Conservation (phyloP, 2,888 invertebrate genomes). For the Tetanocera ferruginea region DNA sequence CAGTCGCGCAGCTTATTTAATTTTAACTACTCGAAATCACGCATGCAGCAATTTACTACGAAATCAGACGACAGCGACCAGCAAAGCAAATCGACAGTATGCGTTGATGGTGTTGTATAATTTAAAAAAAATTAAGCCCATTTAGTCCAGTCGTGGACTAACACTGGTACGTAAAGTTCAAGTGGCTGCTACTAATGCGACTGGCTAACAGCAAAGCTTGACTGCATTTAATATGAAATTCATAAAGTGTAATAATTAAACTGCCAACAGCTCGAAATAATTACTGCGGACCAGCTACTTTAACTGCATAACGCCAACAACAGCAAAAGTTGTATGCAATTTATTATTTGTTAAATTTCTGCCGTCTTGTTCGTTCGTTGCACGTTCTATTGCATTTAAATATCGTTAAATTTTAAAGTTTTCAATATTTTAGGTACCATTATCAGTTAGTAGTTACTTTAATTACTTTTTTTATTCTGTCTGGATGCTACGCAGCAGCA, state of each 20-base stretch:
- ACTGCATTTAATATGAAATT: not conserved
- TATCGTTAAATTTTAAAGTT: not conserved
- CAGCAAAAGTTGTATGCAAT: conserved; percentile 16
- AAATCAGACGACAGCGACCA: conserved; percentile 15
- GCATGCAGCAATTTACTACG: conserved; percentile 25
- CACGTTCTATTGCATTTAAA: conserved; percentile 2
- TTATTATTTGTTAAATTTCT: conserved; percentile 10
- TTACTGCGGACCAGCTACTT: conserved; percentile 3
- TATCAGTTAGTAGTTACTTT: conserved; percentile 27
- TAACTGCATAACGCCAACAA: conserved; percentile 31
- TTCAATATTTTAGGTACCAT: not conserved
- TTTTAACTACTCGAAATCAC: conserved; percentile 5
- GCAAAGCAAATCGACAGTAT: conserved; percentile 30
- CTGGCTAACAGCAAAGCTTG: conserved; percentile 16
- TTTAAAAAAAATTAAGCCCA: not conserved
- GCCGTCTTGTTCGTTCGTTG: conserved; percentile 32
- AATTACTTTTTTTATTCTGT: conserved; percentile 21
- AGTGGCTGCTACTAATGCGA: conserved; percentile 1
- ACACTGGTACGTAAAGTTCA: not conserved
- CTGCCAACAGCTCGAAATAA: conserved; percentile 32
- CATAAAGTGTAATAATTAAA: conserved; percentile 20
- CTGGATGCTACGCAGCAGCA: conserved; percentile 34
- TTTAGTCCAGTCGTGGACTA: not conserved
- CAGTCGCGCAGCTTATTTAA: not conserved
- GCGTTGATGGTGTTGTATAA: conserved; percentile 4